Evolutionary conservation across 2,888 invertebrate genomes (phyloP).

Genomic region (Hesperia comma): DNA sequence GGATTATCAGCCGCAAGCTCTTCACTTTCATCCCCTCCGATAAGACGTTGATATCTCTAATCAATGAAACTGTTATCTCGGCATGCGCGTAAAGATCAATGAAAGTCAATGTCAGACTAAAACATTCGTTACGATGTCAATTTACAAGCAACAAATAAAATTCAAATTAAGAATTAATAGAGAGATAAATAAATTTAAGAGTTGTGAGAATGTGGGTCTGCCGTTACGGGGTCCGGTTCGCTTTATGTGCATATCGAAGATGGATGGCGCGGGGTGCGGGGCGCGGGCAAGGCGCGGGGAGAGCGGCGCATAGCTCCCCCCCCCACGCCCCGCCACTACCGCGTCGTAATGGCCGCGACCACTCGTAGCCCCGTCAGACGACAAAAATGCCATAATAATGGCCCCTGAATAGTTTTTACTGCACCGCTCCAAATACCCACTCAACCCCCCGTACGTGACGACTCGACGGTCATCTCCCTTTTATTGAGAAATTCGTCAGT

Average conservation of each 20-base stretch:
- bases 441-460: conserved; percentile 76
- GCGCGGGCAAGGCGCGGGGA: conserved; percentile 49
- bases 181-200: conserved; percentile 83
- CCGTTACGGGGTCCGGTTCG: conserved; percentile 80
- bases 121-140: conserved; percentile 41
- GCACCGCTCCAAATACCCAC: conserved; percentile 81
- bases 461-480: conserved; percentile 80
- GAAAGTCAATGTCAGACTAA: conserved; percentile 40
- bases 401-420: conserved; percentile 82
- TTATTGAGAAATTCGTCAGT: conserved; percentile 85
- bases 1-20: neutral
- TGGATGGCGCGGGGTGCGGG: conserved; percentile 73
- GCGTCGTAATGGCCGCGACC: conserved; percentile 78
- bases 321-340: conserved; percentile 49
- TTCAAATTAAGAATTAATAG: conserved; percentile 81
- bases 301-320: conserved; percentile 53
- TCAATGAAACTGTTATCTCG: conserved; percentile 43
- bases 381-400: conserved; percentile 85
- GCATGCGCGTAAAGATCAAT: conserved; percentile 41
- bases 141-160: conserved; percentile 66
- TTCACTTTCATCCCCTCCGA: neutral
- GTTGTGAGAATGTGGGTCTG: conserved; percentile 81
- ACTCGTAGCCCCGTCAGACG: conserved; percentile 80
- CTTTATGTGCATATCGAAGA: conserved; percentile 83
- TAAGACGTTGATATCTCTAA: conserved; percentile 32